Evolutionary conservation across 2,113 vertebrate genomes (phyloP).

Genomic region (Rhipidura dahli): DNA sequence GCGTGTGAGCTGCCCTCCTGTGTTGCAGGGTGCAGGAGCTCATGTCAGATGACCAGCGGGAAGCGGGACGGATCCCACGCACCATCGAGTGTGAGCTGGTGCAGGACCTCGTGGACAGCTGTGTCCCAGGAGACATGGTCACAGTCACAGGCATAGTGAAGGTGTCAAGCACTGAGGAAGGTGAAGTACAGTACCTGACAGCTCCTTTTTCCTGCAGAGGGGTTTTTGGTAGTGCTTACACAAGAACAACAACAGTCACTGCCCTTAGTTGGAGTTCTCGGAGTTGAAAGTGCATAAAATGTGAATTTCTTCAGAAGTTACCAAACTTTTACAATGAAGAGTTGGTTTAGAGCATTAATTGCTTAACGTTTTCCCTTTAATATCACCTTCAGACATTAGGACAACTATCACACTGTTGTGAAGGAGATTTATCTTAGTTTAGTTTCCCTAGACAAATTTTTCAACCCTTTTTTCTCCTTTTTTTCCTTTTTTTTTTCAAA

Average conservation of each 20-base stretch:
- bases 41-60: slow-evolving; percentile 88
- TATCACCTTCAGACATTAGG: neutral
- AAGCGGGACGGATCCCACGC: slow-evolving; percentile 92
- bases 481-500: neutral
- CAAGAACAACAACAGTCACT: neutral
- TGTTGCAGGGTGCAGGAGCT: slow-evolving; percentile 89
- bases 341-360: neutral
- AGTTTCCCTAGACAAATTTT: neutral
- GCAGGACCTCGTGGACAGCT: slow-evolving; percentile 94
- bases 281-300: neutral
- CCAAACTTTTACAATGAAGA: neutral
- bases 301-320: neutral
- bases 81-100: slow-evolving; percentile 93
- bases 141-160: slow-evolving; percentile 88
- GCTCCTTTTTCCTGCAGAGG: neutral
- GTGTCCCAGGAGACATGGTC: slow-evolving; percentile 92
- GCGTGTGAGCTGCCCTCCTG: neutral
- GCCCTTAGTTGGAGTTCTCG: neutral
- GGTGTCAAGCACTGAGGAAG: slow-evolving; percentile 87
- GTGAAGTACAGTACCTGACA: slow-evolving; percentile 54
- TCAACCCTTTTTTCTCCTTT: neutral
- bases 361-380: neutral
- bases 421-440: neutral
- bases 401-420: neutral
- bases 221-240: neutral